Percentiles rank a stretch among this genome's conserved stretches.
Evolutionary conservation across 1,140 invertebrate species (phyloP).

Genomic region (Bombus difficillimus): DNA sequence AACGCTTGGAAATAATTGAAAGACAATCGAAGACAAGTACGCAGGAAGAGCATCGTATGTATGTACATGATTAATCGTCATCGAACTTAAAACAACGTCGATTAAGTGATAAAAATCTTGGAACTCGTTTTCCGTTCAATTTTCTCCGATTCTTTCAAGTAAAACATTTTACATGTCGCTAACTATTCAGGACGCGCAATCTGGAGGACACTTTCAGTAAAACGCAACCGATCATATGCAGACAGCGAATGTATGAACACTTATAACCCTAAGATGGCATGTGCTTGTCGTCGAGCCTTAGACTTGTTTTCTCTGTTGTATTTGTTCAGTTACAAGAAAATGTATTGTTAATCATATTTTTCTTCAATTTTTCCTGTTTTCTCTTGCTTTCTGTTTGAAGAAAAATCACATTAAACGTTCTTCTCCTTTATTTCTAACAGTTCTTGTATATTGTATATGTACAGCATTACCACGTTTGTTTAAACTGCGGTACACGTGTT

Average conservation of each 20-base stretch:
- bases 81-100: constrained; percentile 12
- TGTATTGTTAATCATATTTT: constrained; percentile 29
- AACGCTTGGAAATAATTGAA: constrained; percentile 45
- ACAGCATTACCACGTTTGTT: constrained; percentile 73
- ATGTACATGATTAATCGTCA: constrained; percentile 46
- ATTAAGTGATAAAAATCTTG: not conserved
- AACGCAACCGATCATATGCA: constrained; percentile 73
- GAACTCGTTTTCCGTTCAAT: not conserved
- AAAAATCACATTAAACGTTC: constrained; percentile 42
- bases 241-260: constrained; percentile 68
- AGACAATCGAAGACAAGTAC: constrained; percentile 23
- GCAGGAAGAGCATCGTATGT: constrained; percentile 21
- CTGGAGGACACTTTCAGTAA: constrained; percentile 42
- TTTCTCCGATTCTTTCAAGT: not conserved
- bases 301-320: constrained; percentile 29
- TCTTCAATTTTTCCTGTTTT: constrained; percentile 18
- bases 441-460: constrained; percentile 77
- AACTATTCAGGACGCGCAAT: constrained; percentile 39
- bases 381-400: constrained; percentile 34
- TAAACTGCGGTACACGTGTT: constrained; percentile 74
- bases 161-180: constrained; percentile 14
- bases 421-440: constrained; percentile 70
- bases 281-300: constrained; percentile 64
- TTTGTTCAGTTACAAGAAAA: constrained; percentile 59
- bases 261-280: constrained; percentile 72